Conservation (phyloP, 2,797 vertebrate species). For the Pangasius sanitwongsei region DNA sequence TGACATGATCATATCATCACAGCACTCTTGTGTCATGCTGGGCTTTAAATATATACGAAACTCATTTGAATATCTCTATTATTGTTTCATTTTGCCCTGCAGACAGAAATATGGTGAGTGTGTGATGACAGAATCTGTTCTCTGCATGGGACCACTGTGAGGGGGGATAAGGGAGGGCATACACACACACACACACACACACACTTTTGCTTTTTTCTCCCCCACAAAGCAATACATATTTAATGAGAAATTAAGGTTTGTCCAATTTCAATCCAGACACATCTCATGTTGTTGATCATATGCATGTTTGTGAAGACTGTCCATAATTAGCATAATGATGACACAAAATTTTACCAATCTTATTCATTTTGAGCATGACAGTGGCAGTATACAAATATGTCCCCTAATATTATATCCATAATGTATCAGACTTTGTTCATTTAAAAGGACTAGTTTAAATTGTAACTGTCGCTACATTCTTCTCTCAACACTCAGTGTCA, state of each 20-base stretch:
- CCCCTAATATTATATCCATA: neutral
- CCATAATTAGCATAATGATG: conserved; percentile 21
- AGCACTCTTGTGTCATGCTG: conserved; percentile 65
- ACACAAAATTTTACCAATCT: neutral
- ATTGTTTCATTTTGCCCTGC: conserved; percentile 73
- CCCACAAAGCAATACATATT: conserved; percentile 27
- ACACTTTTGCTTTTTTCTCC: conserved; percentile 17
- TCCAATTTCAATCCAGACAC: conserved; percentile 17
- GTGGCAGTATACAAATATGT: neutral
- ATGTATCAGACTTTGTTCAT: neutral
- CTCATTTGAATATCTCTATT: conserved; percentile 72
- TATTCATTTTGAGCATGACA: neutral
- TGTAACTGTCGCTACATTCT: neutral
- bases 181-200: conserved; percentile 32
- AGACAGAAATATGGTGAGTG: conserved; percentile 67
- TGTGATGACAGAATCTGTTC: conserved; percentile 74
- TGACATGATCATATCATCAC: conserved; percentile 56
- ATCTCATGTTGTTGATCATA: conserved; percentile 33
- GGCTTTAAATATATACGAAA: conserved; percentile 67
- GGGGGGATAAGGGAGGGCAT: conserved; percentile 50
- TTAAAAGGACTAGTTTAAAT: neutral
- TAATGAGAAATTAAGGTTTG: conserved; percentile 36
- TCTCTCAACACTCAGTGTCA: neutral
- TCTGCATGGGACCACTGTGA: conserved; percentile 64
- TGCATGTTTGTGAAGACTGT: conserved; percentile 9